These are phyloP conservation scores for Tetramorium parvispinum DNA, from an alignment of 1,140 invertebrate species.

Conservation along the genomic window DNA sequence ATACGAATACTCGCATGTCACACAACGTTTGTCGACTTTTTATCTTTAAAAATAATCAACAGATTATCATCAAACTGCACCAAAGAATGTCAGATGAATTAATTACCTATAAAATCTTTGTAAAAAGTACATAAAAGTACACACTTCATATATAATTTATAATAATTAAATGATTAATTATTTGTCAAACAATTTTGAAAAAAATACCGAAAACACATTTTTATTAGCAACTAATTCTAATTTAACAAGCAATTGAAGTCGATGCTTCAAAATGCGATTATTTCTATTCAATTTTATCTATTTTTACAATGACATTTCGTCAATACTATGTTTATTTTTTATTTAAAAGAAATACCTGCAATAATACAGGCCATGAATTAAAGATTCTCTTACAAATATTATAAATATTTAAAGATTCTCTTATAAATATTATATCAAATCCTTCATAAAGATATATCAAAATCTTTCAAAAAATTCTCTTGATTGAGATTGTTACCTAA, in stretches of 20 bases:
- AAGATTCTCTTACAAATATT: background rate
- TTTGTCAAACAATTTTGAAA: background rate
- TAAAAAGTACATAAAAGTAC: background rate
- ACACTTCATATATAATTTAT: background rate
- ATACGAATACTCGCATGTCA: background rate
- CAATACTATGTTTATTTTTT: background rate
- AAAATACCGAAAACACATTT: background rate
- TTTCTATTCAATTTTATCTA: background rate
- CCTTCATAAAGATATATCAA: no score
- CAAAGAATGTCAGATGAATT: background rate
- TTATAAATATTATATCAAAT: background rate
- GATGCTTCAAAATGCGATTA: background rate
- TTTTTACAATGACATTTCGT: background rate
- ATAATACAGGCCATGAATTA: background rate
- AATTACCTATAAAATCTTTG: background rate
- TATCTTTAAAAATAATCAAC: background rate
- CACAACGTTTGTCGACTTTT: background rate
- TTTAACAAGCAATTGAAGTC: background rate
- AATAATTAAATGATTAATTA: background rate
- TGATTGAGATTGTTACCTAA: slow-evolving; percentile 67
- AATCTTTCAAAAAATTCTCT: no score
- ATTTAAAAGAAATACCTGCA: background rate
- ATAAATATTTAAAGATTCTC: background rate
- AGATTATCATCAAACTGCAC: background rate
- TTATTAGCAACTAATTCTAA: background rate